Conservation (phyloP, 2,113 vertebrate genomes). For the Cnemophilus loriae region DNA sequence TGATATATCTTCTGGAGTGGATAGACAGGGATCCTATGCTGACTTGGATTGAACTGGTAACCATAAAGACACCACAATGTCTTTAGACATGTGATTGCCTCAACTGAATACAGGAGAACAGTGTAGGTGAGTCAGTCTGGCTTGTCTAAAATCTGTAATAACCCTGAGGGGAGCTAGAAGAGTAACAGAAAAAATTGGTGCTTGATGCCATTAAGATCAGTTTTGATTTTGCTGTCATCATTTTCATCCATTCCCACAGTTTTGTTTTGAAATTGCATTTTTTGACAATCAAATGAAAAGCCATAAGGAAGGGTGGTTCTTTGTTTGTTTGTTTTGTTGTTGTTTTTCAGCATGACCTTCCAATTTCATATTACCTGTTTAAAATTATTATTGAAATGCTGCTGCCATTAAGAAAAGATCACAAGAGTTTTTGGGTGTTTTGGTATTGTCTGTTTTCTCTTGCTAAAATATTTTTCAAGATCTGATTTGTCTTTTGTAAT, state of each 20-base stretch:
- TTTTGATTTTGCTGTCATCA: background rate
- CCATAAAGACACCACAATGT: background rate
- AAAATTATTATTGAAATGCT: constrained; percentile 1
- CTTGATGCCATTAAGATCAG: background rate
- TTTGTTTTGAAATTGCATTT: background rate
- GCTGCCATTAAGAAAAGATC: background rate
- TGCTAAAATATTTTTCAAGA: background rate
- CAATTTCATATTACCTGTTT: background rate
- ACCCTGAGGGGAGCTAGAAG: background rate
- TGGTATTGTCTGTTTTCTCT: background rate
- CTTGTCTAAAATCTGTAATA: background rate
- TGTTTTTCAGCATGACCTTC: background rate
- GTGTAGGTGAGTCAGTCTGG: background rate
- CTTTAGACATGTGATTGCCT: background rate
- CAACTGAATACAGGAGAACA: background rate
- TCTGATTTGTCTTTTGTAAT: constrained; percentile 27
- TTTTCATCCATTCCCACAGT: background rate
- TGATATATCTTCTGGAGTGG: background rate
- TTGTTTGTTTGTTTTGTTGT: background rate
- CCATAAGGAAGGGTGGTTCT: background rate
- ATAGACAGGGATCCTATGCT: background rate
- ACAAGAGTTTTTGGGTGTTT: background rate
- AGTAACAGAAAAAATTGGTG: background rate
- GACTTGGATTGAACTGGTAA: background rate
- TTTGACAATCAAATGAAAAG: background rate